Percentiles rank a stretch among this genome's conserved stretches.
These are phyloP conservation scores for Apteryx mantelli DNA, from an alignment of 2,113 vertebrate genomes.

Conservation along the genomic window DNA sequence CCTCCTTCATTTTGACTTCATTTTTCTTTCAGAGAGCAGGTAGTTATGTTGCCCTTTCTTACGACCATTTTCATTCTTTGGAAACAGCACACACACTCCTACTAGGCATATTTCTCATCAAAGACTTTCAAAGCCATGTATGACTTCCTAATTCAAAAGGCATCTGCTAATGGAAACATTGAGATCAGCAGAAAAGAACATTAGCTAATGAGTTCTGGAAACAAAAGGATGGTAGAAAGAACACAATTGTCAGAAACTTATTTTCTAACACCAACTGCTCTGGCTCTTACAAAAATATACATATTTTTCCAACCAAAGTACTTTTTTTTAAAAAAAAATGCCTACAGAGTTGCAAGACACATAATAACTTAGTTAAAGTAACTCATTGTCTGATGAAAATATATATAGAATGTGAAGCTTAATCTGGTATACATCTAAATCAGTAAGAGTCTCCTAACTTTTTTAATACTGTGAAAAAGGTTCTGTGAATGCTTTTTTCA, in stretches of 20 bases:
- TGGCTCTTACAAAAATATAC: background rate
- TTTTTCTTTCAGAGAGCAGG: constrained; percentile 65
- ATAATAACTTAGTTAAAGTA: background rate
- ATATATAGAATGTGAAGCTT: background rate
- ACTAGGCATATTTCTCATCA: constrained; percentile 38
- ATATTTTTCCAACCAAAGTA: background rate
- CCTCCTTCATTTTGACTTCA: constrained; percentile 10
- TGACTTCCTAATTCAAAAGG: constrained; percentile 58
- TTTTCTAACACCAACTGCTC: background rate
- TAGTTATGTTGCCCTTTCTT: constrained; percentile 54
- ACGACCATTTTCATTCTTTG: constrained; percentile 60
- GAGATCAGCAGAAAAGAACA: constrained; percentile 51
- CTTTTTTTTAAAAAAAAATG: background rate
- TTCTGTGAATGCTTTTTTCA: background rate
- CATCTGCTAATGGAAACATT: constrained; percentile 57
- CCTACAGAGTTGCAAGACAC: background rate
- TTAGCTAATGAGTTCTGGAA: constrained; percentile 36
- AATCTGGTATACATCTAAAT: background rate
- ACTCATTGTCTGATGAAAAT: background rate
- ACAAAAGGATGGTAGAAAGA: background rate
- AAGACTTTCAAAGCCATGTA: constrained; percentile 42
- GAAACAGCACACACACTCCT: constrained; percentile 23
- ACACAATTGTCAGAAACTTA: background rate
- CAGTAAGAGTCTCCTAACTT: background rate
- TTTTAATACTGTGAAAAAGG: background rate